Evolutionary conservation across 2,888 invertebrate species (phyloP), one percentile per base, ranked within the genome.

Genomic region (Drosophila stalkeri): DNA sequence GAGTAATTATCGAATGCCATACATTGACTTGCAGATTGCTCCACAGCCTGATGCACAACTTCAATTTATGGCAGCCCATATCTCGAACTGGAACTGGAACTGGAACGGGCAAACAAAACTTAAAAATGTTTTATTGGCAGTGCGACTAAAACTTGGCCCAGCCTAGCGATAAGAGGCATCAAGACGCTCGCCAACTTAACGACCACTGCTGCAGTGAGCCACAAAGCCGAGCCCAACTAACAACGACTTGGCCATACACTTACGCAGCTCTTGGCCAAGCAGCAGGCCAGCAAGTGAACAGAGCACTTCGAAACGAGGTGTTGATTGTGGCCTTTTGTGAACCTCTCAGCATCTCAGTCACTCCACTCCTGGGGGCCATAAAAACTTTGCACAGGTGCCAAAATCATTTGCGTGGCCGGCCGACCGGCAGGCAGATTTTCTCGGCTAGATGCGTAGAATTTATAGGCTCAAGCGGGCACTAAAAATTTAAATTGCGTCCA

Each of bases 401-500:
- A 80, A 80, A 79, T 67, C 69, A 80, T 66, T 68, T 72, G 61
- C 49, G 60, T 52, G 20, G 47, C 56, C 33, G 18, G 51, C 46
- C 37, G 46, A 6, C 27, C 27, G 27, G 49, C 60, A 44, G 46
- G 49, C 60, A 49, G 72, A 37, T 60, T 31, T 39, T 20, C 63
- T 59, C 41, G 27, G 75, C 75, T 78, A 75, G 80, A 64, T 68
- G 72, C 49, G 76, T 68, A 65, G 75, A 81, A 88, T 85, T 85
- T 88, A 88, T 88, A 70, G 86, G 69, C 77, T 70, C 73, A 61
- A 52, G 73, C 52, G 44, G 85, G 83, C 81, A 81, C 83, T 85
- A 88, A 86, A 85, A 88, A 83, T 88, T 85, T 81, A 86, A 85
- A 85, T 86, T 81, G 83, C 83, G 56, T 75, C 86, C 88, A 85